phyloP scores from a whole-genome alignment of 1,140 invertebrate species.

The Periplaneta americana region DNA sequence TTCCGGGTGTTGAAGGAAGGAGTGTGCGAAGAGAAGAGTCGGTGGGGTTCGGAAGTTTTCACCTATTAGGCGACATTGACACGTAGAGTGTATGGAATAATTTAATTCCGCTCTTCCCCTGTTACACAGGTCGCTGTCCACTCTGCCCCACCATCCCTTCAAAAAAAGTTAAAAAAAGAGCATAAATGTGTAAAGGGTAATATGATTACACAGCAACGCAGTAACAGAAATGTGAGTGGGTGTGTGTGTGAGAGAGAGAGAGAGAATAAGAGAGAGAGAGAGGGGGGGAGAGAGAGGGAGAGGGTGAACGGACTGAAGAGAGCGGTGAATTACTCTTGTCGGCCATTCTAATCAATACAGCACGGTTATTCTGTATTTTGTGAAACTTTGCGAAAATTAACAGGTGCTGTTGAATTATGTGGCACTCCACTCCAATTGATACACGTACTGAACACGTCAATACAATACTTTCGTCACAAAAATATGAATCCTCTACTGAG shows the following conservation, averaged over 20 bases:
- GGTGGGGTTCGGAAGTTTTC: neutral
- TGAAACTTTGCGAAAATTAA: neutral
- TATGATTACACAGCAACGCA: neutral
- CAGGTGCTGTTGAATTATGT: neutral
- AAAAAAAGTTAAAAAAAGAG: neutral
- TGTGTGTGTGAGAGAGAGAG: no score
- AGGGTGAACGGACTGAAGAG: no score
- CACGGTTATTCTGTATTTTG: neutral
- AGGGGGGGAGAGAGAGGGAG: neutral
- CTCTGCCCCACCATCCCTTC: neutral
- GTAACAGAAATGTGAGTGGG: neutral
- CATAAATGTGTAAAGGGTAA: neutral
- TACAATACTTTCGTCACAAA: neutral
- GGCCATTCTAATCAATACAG: neutral
- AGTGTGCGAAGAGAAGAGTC: neutral
- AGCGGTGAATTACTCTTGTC: neutral
- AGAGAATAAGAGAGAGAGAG: neutral
- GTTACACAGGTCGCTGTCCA: no score
- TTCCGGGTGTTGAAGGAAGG: neutral
- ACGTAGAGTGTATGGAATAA: neutral
- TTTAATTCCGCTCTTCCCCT: neutral
- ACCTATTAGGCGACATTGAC: neutral
- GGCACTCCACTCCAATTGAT: neutral
- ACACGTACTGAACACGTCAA: neutral
- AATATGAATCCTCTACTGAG: neutral